phyloP scores from a whole-genome alignment of 1,140 invertebrate genomes.

The Hydropsyche tenuis region DNA sequence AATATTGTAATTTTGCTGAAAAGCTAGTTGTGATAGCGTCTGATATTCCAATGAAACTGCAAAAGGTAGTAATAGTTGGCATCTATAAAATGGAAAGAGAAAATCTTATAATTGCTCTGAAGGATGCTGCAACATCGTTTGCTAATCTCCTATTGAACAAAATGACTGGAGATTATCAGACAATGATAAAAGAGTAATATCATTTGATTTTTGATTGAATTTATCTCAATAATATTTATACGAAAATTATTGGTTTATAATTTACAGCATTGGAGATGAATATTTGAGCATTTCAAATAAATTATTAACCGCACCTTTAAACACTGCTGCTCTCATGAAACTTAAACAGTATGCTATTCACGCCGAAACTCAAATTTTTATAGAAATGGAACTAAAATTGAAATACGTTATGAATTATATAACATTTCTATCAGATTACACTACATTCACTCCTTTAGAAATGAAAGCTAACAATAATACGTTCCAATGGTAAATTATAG shows the following conservation, averaged over 20 bases:
- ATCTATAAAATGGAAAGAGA: constrained; percentile 86
- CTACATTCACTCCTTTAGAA: constrained; percentile 78
- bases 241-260: constrained; percentile 43
- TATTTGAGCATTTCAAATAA: constrained; percentile 83
- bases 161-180: constrained; percentile 83
- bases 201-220: constrained; percentile 7
- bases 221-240: background rate
- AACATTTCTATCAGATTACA: constrained; percentile 79
- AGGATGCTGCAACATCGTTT: constrained; percentile 71
- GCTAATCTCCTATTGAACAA: constrained; percentile 73
- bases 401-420: constrained; percentile 72
- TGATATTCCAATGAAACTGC: constrained; percentile 69
- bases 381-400: constrained; percentile 78
- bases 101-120: constrained; percentile 78
- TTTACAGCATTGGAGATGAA: constrained; percentile 79
- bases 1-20: constrained; percentile 69
- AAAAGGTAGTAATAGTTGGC: constrained; percentile 75
- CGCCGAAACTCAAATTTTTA: constrained; percentile 73
- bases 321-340: constrained; percentile 86
- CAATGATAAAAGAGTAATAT: constrained; percentile 76
- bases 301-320: constrained; percentile 77
- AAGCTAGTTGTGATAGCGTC: constrained; percentile 70
- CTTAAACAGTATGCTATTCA: constrained; percentile 79
- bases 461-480: constrained; percentile 86
- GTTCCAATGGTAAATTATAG: constrained; percentile 74